Conservation (phyloP, 2,113 vertebrate genomes). For the Spea bombifrons region DNA sequence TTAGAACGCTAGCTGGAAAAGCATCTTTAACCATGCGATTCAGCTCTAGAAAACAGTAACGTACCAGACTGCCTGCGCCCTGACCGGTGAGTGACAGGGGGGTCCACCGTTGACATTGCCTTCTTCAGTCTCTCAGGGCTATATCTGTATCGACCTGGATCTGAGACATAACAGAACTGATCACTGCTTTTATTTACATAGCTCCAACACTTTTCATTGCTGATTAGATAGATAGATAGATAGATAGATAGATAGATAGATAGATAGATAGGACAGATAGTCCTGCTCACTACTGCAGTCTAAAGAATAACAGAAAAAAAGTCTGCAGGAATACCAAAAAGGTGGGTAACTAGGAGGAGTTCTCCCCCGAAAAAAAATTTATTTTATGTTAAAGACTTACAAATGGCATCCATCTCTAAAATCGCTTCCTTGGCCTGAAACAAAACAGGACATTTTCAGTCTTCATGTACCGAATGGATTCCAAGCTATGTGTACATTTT, state of each 20-base stretch:
- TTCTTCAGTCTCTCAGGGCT: slow-evolving; percentile 87
- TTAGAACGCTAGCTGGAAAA: not conserved
- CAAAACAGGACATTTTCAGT: slow-evolving; percentile 36
- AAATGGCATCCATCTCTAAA: slow-evolving; percentile 84
- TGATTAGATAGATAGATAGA: too few species aligned
- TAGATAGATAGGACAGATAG: too few species aligned
- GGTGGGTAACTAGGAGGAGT: too few species aligned
- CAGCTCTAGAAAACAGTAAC: slow-evolving; percentile 9
- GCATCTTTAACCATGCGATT: not conserved
- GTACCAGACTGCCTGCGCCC: slow-evolving; percentile 86
- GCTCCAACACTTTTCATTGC: too few species aligned
- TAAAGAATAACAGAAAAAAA: too few species aligned
- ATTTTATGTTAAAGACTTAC: slow-evolving; percentile 71
- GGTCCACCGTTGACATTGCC: slow-evolving; percentile 66
- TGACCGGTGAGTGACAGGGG: slow-evolving; percentile 56
- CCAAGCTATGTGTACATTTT: too few species aligned
- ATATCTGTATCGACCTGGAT: slow-evolving; percentile 74
- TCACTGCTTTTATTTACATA: too few species aligned
- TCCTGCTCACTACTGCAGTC: too few species aligned
- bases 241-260: too few species aligned
- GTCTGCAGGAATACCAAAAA: too few species aligned
- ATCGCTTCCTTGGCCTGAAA: slow-evolving; percentile 87
- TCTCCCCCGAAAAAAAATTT: too few species aligned
- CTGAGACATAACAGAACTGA: slow-evolving; percentile 51
- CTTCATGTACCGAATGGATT: too few species aligned